These are phyloP conservation scores for Ammodytes marinus DNA, from an alignment of 2,113 vertebrate genomes.

Conservation along the genomic window DNA sequence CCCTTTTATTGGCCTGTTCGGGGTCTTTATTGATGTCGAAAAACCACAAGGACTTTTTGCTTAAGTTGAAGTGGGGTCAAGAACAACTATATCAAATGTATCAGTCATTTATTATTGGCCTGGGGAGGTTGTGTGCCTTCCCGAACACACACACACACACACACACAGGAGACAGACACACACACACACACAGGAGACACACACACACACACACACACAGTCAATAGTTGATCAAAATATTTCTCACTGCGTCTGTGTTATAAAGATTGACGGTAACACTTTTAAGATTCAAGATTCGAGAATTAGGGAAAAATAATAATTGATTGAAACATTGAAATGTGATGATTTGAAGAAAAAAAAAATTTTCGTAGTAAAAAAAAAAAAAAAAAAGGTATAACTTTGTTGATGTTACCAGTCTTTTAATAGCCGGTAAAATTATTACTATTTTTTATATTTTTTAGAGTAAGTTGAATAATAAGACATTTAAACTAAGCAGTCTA, in stretches of 20 bases:
- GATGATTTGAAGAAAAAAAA: constrained; percentile 49
- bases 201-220: no score
- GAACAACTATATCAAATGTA: constrained; percentile 79
- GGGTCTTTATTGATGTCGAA: no score
- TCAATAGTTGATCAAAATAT: constrained; percentile 70
- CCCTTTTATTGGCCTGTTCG: no score
- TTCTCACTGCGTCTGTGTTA: constrained; percentile 66
- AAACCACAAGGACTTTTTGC: constrained; percentile 39
- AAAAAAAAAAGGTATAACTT: constrained; percentile 71
- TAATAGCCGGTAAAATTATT: constrained; percentile 80
- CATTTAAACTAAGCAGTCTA: constrained; percentile 39
- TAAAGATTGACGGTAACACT: constrained; percentile 51
- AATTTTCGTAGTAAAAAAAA: constrained; percentile 63
- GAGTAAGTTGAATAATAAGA: constrained; percentile 68
- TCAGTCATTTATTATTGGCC: constrained; percentile 78
- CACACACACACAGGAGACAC: no score
- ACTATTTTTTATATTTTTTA: constrained; percentile 85
- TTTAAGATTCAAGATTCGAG: constrained; percentile 24
- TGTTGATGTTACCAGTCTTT: constrained; percentile 81
- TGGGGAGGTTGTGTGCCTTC: constrained; percentile 53
- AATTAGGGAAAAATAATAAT: constrained; percentile 54
- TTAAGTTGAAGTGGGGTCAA: constrained; percentile 43
- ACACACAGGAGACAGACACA: no score
- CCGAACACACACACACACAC: not conserved
- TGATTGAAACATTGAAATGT: not conserved